Conservation (phyloP, 2,888 invertebrate genomes). For the Nomada goodeniana region DNA sequence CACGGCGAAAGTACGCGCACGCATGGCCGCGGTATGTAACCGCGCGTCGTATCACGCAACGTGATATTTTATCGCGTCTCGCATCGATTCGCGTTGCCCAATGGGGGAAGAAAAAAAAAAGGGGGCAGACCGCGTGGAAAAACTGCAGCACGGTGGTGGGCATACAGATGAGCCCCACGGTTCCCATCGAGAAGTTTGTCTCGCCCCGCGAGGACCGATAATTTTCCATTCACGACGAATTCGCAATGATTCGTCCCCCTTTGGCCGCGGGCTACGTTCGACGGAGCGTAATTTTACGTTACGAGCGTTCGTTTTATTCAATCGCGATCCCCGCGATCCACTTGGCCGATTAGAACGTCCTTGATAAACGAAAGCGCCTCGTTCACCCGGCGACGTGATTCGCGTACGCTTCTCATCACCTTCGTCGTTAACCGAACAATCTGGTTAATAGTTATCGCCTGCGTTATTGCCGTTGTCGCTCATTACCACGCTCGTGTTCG, state of each 20-base stretch:
- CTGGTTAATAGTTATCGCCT: conserved; percentile 62
- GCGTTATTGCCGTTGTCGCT: conserved; percentile 56
- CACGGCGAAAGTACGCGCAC: not conserved
- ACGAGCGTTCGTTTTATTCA: conserved; percentile 44
- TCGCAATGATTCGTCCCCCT: conserved; percentile 21
- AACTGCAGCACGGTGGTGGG: not conserved
- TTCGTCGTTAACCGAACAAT: conserved; percentile 60
- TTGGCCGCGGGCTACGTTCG: conserved; percentile 21
- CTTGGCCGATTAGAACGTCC: conserved; percentile 55
- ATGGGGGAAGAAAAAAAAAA: conserved; percentile 17
- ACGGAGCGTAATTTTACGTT: conserved; percentile 28
- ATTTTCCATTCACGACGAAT: conserved; percentile 35
- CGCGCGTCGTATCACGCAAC: conserved; percentile 24
- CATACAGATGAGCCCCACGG: conserved; percentile 14
- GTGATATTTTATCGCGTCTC: conserved; percentile 24
- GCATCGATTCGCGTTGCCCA: conserved; percentile 21
- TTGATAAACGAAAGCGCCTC: conserved; percentile 64
- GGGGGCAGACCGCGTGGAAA: not conserved
- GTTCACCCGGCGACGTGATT: conserved; percentile 45
- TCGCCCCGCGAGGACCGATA: conserved; percentile 4
- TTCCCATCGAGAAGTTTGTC: conserved; percentile 4
- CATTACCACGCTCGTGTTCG: conserved; percentile 50
- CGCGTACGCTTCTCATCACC: conserved; percentile 57
- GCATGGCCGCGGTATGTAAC: not conserved
- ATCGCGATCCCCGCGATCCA: conserved; percentile 23